phyloP scores from a whole-genome alignment of 1,140 invertebrate genomes.

The Parapsyche elsis region DNA sequence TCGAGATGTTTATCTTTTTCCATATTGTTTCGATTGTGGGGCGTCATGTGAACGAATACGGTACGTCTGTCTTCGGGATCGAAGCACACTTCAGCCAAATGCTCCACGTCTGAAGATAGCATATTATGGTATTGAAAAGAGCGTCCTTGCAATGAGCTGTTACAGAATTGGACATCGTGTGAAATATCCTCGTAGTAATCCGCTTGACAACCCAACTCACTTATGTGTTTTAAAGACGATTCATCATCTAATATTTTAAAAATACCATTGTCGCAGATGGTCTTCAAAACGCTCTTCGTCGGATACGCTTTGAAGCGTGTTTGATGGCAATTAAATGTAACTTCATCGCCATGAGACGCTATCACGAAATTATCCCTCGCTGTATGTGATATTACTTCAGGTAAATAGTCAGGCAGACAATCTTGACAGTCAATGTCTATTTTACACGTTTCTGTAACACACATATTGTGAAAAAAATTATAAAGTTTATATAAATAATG shows the following conservation, averaged over 20 bases:
- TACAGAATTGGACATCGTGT: conserved; percentile 60
- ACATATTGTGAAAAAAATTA: neutral
- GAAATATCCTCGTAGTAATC: conserved; percentile 63
- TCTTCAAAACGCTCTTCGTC: conserved; percentile 55
- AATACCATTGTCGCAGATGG: conserved; percentile 59
- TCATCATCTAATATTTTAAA: conserved; percentile 58
- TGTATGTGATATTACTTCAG: conserved; percentile 61
- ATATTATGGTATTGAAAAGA: conserved; percentile 59
- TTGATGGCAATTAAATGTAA: conserved; percentile 60
- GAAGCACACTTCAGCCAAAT: conserved; percentile 62
- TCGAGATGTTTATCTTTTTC: conserved; percentile 57
- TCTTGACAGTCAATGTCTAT: conserved; percentile 62
- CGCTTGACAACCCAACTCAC: conserved; percentile 64
- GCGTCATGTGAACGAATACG: conserved; percentile 55
- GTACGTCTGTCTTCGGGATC: conserved; percentile 60
- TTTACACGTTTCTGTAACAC: conserved; percentile 58
- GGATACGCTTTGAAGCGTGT: conserved; percentile 61
- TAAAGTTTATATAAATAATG: neutral
- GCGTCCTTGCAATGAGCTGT: conserved; percentile 60
- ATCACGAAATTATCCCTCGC: conserved; percentile 56
- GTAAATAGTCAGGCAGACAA: conserved; percentile 64
- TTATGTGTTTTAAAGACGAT: conserved; percentile 57
- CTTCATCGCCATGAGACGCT: conserved; percentile 58
- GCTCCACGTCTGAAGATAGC: conserved; percentile 49
- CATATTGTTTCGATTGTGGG: conserved; percentile 54